These are phyloP conservation scores for Watsonalla binaria DNA, from an alignment of 2,888 invertebrate species.

Conservation along the genomic window DNA sequence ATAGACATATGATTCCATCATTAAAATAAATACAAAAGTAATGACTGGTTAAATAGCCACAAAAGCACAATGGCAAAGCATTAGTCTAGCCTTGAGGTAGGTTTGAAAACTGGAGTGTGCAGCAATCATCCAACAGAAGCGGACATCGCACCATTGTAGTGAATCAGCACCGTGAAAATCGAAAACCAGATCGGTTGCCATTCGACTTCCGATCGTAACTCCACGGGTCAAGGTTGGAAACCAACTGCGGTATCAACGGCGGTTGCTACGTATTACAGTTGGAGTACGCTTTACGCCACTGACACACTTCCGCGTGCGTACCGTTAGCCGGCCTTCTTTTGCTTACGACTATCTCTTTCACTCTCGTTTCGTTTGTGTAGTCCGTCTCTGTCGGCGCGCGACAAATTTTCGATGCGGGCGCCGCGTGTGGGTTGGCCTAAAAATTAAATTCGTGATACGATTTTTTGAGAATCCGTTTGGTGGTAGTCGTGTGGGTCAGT, in stretches of 20 bases:
- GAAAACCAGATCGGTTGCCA: constrained; percentile 53
- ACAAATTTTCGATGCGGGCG: constrained; percentile 76
- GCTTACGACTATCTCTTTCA: constrained; percentile 64
- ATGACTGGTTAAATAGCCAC: neutral
- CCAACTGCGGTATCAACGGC: constrained; percentile 30
- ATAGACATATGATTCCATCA: neutral
- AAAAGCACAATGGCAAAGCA: neutral
- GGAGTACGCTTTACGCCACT: constrained; percentile 64
- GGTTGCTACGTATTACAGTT: constrained; percentile 51
- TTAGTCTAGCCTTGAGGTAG: constrained; percentile 67
- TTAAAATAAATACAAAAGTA: neutral
- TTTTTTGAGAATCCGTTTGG: constrained; percentile 53
- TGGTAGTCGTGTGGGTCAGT: constrained; percentile 47
- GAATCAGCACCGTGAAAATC: constrained; percentile 76
- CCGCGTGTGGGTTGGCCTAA: constrained; percentile 72
- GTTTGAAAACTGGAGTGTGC: constrained; percentile 57
- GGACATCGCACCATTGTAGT: constrained; percentile 64
- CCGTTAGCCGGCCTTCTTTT: constrained; percentile 75
- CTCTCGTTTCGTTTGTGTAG: constrained; percentile 55
- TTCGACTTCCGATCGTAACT: constrained; percentile 43
- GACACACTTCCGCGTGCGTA: constrained; percentile 76
- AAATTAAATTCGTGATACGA: constrained; percentile 72
- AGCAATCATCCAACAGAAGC: constrained; percentile 59
- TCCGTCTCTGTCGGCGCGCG: constrained; percentile 61
- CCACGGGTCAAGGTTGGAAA: constrained; percentile 62